Evolutionary conservation across 2,888 invertebrate species (phyloP), one percentile per base, ranked within the genome.

Genomic region (Rhaphigaster nebulosa): DNA sequence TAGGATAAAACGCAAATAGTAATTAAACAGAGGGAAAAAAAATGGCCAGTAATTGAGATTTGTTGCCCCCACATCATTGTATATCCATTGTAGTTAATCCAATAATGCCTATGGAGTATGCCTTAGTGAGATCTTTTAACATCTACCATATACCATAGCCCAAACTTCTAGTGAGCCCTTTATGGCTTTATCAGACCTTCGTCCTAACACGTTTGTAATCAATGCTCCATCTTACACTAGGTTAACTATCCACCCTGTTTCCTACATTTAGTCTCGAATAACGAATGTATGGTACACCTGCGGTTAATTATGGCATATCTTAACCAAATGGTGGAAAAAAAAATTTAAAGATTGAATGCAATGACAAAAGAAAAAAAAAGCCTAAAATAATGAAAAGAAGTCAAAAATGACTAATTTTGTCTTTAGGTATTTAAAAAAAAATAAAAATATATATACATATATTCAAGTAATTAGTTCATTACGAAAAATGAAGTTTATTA

Each of bases 111-210:
- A 80, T 80, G 80, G 80, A 41, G 80, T 80, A 80, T 80, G 80
- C 84, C 45, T 41, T 84, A 41, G 45, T 80, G 80, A 84, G 84
- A 84, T 45, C 84, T 84, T 26, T 84, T 84, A 84, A 84, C 45
- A 84, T 84, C 84, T 84, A 84, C 84, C 84, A n/a, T 84, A n/a
- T n/a, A 84, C 84, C 84, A 84, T 84, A 45, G 84, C 84, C 84
- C 84, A 45, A 84, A 84, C n/a, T 15, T 84, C 84, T 84, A 84
- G 84, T n/a, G 84, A 84, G 84, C 84, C 4, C 34, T 38, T 76
- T 20, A 76, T 38, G 70, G 6, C 45, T n/a, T 84, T 50, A 84
- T 26, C 45, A 84, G n/a, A 84, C 84, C 84, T 15, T 84, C 84
- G 45, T 41, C 41, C 84, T 45, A 84, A 84, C n/a, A 41, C 3